phyloP scores from a whole-genome alignment of 2,888 invertebrate genomes.

The Dorcus hopei region DNA sequence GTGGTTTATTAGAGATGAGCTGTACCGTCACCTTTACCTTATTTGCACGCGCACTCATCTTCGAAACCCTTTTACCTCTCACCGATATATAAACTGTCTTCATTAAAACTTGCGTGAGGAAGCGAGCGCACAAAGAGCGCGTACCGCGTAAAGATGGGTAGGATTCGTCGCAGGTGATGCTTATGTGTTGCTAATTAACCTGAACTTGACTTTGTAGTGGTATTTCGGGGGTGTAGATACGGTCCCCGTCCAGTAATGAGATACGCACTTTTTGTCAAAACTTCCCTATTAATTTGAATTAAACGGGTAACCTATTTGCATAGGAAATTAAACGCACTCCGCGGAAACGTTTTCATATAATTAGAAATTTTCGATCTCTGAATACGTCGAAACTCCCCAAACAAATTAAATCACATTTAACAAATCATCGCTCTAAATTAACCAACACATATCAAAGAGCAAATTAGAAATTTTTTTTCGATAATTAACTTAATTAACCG shows the following conservation, averaged over 20 bases:
- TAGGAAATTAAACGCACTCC: too few relatives aligned
- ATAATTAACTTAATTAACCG: too few relatives aligned
- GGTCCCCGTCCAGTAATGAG: neutral
- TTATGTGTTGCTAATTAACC: slow-evolving; percentile 23
- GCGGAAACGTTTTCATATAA: too few relatives aligned
- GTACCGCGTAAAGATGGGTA: slow-evolving; percentile 7
- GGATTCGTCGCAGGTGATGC: slow-evolving; percentile 18
- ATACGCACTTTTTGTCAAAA: too few relatives aligned
- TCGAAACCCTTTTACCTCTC: slow-evolving; percentile 37
- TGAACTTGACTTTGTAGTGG: neutral
- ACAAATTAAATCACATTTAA: too few relatives aligned
- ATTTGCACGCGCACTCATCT: slow-evolving; percentile 40
- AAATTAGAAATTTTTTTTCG: too few relatives aligned
- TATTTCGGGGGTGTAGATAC: neutral
- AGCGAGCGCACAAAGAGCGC: slow-evolving; percentile 15
- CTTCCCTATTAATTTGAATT: too few relatives aligned
- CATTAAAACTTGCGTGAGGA: slow-evolving; percentile 40
- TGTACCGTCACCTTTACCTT: slow-evolving; percentile 35
- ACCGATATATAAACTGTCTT: slow-evolving; percentile 43
- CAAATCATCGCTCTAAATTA: too few relatives aligned
- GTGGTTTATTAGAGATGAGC: slow-evolving; percentile 38
- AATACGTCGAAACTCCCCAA: too few relatives aligned
- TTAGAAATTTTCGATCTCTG: too few relatives aligned
- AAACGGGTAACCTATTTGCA: too few relatives aligned
- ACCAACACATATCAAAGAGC: too few relatives aligned